phyloP scores from a whole-genome alignment of 2,113 vertebrate species.

The Neodontobutis hainanensis region DNA sequence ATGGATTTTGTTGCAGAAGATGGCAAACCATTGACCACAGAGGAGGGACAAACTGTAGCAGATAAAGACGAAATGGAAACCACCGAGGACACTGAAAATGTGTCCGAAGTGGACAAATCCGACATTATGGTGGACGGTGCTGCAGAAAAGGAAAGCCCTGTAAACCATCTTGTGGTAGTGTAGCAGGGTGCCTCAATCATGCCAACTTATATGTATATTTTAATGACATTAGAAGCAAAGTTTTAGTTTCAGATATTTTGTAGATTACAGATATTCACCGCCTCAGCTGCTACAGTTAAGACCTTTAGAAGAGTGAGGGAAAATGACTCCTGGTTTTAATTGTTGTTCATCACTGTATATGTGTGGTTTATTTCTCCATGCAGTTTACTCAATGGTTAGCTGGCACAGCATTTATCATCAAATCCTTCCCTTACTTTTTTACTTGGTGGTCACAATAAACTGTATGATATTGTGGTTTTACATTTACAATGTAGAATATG shows the following conservation, averaged over 20 bases:
- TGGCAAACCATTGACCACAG: not conserved
- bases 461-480: constrained; percentile 57
- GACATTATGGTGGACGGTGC: not conserved
- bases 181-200: not conserved
- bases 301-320: not conserved
- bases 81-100: not conserved
- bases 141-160: not conserved
- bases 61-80: not conserved
- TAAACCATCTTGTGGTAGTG: not conserved
- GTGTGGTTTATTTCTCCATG: not conserved
- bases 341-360: not conserved
- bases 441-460: constrained; percentile 37
- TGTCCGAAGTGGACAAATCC: too few relatives aligned
- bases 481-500: constrained; percentile 63
- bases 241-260: not conserved
- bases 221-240: not conserved
- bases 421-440: constrained; percentile 36
- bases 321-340: not conserved
- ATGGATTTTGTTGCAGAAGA: not conserved
- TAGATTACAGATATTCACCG: not conserved
- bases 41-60: not conserved
- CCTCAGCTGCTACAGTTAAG: not conserved
- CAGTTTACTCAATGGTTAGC: constrained; percentile 22
- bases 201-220: not conserved
- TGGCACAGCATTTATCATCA: constrained; percentile 29